Evolutionary conservation across 2,888 invertebrate species (phyloP), one percentile per base, ranked within the genome.

Genomic region (Luffia ferchaultella): DNA sequence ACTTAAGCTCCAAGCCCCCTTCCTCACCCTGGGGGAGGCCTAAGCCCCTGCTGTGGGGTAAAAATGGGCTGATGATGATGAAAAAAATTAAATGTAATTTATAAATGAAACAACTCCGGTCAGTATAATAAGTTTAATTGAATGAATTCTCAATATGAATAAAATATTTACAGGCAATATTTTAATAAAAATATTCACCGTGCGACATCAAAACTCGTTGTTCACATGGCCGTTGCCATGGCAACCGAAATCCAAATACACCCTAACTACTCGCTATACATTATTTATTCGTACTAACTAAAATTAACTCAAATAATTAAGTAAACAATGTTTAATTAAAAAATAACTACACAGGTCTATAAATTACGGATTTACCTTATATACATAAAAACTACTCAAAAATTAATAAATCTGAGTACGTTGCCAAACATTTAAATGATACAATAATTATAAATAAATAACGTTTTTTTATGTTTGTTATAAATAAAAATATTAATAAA

Each of bases 151-250:
- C 43, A 42, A 42, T 42, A 16, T 16, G 43, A 42, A 42, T 42
- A 42, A 42, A 16, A 42, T 17, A 42, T 42, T 9, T 17, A 42
- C 43, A 42, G 3, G n/a, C 43, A n/a, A 42, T 17, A 42, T 42
- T 16, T 42, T 42, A n/a, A 58, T 63, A 61, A 61, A 57, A 62
- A 63, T 62, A 62, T 63, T 57, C 52, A 60, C 62, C 61, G 59
- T 61, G 55, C 55, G 57, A 60, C 61, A 58, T 62, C 62, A 61
- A 57, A 60, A 59, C 54, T 60, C 61, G 60, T 60, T 63, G 58
- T 59, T 58, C 53, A 50, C 56, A 52, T 51, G 19, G 45, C 41
- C 47, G 50, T 51, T 42, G 52, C 46, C 52, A 52, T 50, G 49
- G 50, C 50, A 50, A 47, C 51, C 48, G 19, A 16, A 47, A 20